phyloP scores from a whole-genome alignment of 2,113 vertebrate species.

The Nesogale talazaci region DNA sequence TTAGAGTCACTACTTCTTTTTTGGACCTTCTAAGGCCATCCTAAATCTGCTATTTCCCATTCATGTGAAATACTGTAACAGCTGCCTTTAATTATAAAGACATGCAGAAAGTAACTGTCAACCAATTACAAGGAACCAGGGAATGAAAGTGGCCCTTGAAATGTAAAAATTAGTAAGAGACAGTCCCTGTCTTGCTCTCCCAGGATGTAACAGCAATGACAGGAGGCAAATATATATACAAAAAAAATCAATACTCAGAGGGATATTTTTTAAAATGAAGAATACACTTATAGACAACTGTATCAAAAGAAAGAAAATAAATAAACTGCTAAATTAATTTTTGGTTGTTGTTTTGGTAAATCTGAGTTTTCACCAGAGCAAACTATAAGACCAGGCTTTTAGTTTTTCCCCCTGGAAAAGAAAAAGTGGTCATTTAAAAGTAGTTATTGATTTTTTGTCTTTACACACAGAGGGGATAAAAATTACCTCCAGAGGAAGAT shows the following conservation, averaged over 20 bases:
- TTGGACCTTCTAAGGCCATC: background rate
- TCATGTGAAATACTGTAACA: background rate
- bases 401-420: background rate
- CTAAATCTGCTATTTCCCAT: background rate
- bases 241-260: constrained; percentile 8
- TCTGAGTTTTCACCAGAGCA: constrained; percentile 27
- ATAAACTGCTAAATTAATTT: background rate
- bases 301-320: constrained; percentile 42
- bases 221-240: background rate
- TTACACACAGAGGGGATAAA: background rate
- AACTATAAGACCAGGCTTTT: background rate
- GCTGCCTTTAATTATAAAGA: constrained; percentile 32
- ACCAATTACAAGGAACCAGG: background rate
- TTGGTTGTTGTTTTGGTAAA: constrained; percentile 37
- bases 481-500: background rate
- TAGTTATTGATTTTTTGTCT: background rate
- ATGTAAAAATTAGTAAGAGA: background rate
- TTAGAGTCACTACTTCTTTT: constrained; percentile 14
- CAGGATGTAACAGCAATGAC: background rate
- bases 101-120: background rate
- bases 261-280: constrained; percentile 5
- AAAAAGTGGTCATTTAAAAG: constrained; percentile 46
- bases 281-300: constrained; percentile 36
- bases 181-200: background rate
- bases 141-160: background rate